A percentile compares a stretch with the other conserved stretches of the same genome.
phyloP scores from a whole-genome alignment of 1,140 invertebrate genomes.

The Stegodyphus dumicola region DNA sequence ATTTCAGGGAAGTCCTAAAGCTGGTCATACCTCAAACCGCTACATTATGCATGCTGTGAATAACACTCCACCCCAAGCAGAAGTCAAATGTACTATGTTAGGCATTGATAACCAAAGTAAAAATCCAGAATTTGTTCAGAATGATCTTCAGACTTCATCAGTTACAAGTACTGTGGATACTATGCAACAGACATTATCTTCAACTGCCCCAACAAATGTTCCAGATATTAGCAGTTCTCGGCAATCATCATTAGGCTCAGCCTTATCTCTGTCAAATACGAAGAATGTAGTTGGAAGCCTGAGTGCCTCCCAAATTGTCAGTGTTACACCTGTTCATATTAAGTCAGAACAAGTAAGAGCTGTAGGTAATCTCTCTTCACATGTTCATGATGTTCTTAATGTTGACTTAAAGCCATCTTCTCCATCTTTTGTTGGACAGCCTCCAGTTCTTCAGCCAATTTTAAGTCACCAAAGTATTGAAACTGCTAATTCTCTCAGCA shows the following conservation, averaged over 20 bases:
- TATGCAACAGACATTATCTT: not conserved
- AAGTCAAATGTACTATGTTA: slow-evolving; percentile 26
- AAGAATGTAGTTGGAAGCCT: slow-evolving; percentile 62
- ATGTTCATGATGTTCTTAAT: slow-evolving; percentile 44
- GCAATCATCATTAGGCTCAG: slow-evolving; percentile 42
- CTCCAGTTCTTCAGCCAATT: slow-evolving; percentile 54
- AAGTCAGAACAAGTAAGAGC: slow-evolving; percentile 24
- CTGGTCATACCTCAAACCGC: slow-evolving; percentile 28
- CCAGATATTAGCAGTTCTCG: slow-evolving; percentile 35
- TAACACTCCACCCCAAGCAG: slow-evolving; percentile 1
- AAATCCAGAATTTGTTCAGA: not conserved
- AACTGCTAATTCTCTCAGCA: not conserved
- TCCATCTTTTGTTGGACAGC: slow-evolving; percentile 60
- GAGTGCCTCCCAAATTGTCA: slow-evolving; percentile 62
- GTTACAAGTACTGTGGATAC: not conserved
- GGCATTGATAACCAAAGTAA: slow-evolving; percentile 32
- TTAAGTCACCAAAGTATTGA: slow-evolving; percentile 25
- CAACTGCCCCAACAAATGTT: slow-evolving; percentile 5
- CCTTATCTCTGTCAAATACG: slow-evolving; percentile 48
- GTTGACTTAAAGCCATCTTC: slow-evolving; percentile 56
- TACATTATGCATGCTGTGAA: slow-evolving; percentile 36
- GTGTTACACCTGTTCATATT: slow-evolving; percentile 56
- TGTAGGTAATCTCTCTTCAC: slow-evolving; percentile 10
- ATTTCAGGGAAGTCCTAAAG: slow-evolving; percentile 54
- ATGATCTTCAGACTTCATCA: not conserved